Conservation (phyloP, 2,888 invertebrate genomes). For the Blastobasis lacticolella region DNA sequence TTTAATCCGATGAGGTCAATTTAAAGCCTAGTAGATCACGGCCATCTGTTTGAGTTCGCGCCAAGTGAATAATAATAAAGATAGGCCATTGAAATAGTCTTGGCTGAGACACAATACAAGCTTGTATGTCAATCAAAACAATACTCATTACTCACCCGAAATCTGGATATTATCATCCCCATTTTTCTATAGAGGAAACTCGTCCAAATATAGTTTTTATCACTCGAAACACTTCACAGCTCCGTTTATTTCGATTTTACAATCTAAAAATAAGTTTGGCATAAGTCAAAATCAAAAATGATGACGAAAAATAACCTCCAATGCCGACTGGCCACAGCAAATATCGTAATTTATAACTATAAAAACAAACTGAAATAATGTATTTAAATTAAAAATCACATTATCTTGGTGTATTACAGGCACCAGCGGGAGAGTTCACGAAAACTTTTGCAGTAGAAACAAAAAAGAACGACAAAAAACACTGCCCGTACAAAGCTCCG, state of each 20-base stretch:
- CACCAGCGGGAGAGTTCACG: not conserved
- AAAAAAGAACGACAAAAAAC: not conserved
- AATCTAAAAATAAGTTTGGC: constrained; percentile 61
- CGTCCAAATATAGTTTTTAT: constrained; percentile 17
- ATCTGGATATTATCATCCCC: constrained; percentile 79
- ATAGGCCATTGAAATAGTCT: constrained; percentile 49
- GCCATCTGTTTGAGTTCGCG: constrained; percentile 54
- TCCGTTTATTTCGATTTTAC: constrained; percentile 34
- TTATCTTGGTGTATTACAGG: no score
- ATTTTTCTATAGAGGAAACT: constrained; percentile 35
- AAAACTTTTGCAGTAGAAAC: not conserved
- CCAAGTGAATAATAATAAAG: constrained; percentile 41
- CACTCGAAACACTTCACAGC: constrained; percentile 22
- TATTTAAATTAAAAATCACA: no score
- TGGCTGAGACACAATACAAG: constrained; percentile 30
- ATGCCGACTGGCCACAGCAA: constrained; percentile 6
- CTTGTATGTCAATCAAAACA: constrained; percentile 1
- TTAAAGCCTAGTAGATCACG: constrained; percentile 36
- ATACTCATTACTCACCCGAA: constrained; percentile 76
- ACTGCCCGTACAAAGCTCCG: not conserved
- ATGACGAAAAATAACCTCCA: constrained; percentile 58
- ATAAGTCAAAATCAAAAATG: constrained; percentile 37
- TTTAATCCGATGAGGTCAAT: not conserved
- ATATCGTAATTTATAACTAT: no score
- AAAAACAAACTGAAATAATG: no score